Base-by-base conservation (phyloP, 2,888 invertebrate species). In the Tubulanus polymorphus region DNA sequence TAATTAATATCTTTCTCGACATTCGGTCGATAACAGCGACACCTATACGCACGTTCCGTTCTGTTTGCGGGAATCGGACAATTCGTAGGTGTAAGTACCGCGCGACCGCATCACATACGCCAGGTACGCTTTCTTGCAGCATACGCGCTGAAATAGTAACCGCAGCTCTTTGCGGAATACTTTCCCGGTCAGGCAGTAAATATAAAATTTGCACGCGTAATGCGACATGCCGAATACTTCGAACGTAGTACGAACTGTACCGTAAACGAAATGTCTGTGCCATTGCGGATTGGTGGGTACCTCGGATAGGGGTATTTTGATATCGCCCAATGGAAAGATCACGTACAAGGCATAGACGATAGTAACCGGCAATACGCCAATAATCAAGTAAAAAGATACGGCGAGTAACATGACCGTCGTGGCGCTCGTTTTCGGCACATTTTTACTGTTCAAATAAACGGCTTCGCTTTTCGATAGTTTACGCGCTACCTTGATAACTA, bases 181-280 rank as follows among this genome's bases (percentile, higher is more conserved):
- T 57, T 73, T 73, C 2, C 79, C 79, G 1, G 77, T 79, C 37
- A 72, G 61, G 10, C 75, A 51, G 54, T 78, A 79, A 51, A 79
- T 78, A 60, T 72, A 73, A 61, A 79, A 73, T 55, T 78, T 78
- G 51, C 70, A 70, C 45, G 76, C 76, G 63, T 73, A 78, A 56
- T 76, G 77, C 1, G 76, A 74, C 53, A 73, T 71, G 30, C 75
- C 74, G 37, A 74, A 65, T 54, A 74, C 72, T 46, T 73, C 68
- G 18, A 75, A 65, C 20, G 74, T 58, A 1, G 63, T 61, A 45
- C 70, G 60, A 1, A 69, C 61, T 3, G 68, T 56, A 27, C 59
- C 59, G 62, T 72, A 76, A 1, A 61, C 62, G 32, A 72, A 66
- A 60, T 70, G 64, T 32, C 63, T 56, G 48, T 65, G 66, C 72